phyloP scores from a whole-genome alignment of 1,140 invertebrate genomes.

The Atta texana region DNA sequence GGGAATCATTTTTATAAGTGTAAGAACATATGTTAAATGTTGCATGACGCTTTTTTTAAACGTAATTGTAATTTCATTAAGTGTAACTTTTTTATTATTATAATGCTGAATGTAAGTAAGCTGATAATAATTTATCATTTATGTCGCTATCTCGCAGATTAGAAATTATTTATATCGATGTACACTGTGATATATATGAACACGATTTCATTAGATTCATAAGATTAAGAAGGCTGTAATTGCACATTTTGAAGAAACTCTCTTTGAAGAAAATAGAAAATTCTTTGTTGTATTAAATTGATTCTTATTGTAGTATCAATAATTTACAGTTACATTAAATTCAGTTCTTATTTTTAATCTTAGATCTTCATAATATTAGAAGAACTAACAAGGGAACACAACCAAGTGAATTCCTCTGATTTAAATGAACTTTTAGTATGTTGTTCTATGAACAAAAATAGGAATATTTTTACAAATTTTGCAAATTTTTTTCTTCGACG shows the following conservation, averaged over 20 bases:
- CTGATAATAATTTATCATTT: slow-evolving; percentile 28
- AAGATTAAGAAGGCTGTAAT: neutral
- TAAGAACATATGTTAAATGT: slow-evolving; percentile 64
- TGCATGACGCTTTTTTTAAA: slow-evolving; percentile 78
- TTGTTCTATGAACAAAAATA: too few relatives aligned
- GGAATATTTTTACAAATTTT: too few relatives aligned
- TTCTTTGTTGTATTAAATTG: neutral
- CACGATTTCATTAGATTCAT: too few relatives aligned
- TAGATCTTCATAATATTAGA: neutral
- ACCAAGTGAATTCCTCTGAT: too few relatives aligned
- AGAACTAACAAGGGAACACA: neutral
- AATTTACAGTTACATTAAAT: neutral
- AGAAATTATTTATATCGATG: too few relatives aligned
- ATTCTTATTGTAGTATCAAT: neutral
- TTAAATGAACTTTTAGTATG: too few relatives aligned
- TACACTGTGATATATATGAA: too few relatives aligned
- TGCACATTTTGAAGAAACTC: neutral
- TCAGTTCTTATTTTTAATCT: neutral
- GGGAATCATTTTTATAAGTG: neutral
- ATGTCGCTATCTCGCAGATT: neutral
- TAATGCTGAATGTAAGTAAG: slow-evolving; percentile 10
- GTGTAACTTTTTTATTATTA: slow-evolving; percentile 1
- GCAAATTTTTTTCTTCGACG: too few relatives aligned
- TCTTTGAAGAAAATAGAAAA: neutral
- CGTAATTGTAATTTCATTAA: slow-evolving; percentile 27